Evolutionary conservation across 2,113 vertebrate genomes (phyloP), one percentile per base, ranked within the genome.

Genomic region (Upupa epops): DNA sequence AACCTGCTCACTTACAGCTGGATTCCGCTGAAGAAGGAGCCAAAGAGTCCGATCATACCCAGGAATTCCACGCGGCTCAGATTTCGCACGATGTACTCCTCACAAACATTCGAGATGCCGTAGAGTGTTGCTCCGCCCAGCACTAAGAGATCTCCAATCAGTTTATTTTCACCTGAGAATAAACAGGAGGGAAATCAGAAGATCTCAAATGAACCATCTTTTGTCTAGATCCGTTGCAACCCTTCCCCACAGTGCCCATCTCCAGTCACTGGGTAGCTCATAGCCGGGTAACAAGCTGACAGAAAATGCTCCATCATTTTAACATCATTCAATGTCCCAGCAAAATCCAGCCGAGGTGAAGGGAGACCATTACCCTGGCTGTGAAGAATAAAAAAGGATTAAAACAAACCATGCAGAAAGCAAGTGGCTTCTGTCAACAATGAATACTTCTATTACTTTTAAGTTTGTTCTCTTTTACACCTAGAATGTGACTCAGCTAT

Each of bases 21-120:
- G 92, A 99, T 99, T 90, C 99, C 99, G 49, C 99, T 99, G 98
- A 99, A 99, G 97, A 99, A 99, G 72, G 99, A 99, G 81, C 99
- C 99, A 10, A 99, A 99, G 76, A 99, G 98, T 73, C 99, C 99
- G 9, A 99, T 98, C 98, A 99, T 99, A 81, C 99, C 99, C 45
- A 99, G 97, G 95, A 99, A 99, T 93, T 99, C 99, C 78, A 99
- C 98, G 11, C 98, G 97, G 83, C 98, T 99, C 94, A 98, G 94
- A 77, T 99, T 99, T 95, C 99, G 98, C 89, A 99, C 98, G 4
- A 99, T 99, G 92, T 98, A 99, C 95, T 99, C 99, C 96, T 99
- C 98, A 79, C 98, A 99, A 68, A 99, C 98, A 0, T 99, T 99
- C 1, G 98, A 99, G 93, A 99, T 99, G 8, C 98, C 99, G 0